Evolutionary conservation across 2,888 invertebrate species (phyloP), one percentile per base, ranked within the genome.

Genomic region (Mimas tiliae): DNA sequence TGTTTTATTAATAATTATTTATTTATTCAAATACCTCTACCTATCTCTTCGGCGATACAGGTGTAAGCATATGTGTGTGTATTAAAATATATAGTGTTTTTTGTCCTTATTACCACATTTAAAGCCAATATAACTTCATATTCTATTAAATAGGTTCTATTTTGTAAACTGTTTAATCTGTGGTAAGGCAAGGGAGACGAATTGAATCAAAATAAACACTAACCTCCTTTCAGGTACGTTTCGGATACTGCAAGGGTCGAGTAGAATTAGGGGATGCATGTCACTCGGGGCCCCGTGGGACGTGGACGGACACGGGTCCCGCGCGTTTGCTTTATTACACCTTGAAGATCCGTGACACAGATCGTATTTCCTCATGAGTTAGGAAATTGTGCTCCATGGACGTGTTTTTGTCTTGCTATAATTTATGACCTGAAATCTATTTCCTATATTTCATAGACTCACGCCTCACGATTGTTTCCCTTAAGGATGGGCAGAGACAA

Each of bases 271-370:
- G 73, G 71, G 69, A 72, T 70, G 67, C 70, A 74, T 77, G 80
- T 78, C 75, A 78, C 80, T 72, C 69, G 71, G 62, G 62, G 58
- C 67, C 70, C 77, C 70, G 14, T 21, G 80, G 79, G 79, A 73
- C 53, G 62, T 27, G 65, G 42, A 16, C 42, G 42, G 58, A 51
- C 66, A 70, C 73, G 67, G 69, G 68, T 63, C 69, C 70, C 74
- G 6, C 65, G 67, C 72, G 71, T 69, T 69, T 69, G 72, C 71
- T 71, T 69, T 69, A 74, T 72, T 68, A 69, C 66, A 62, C 68
- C 68, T 67, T 48, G 48, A 52, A 38, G 58, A 58, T 42, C 38
- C 38, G 42, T n/a, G 33, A 9, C 12, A 38, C 42, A 63, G 64
- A 70, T 62, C 68, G 55, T 68, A 68, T 64, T 66, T 67, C 64